Evolutionary conservation across 2,113 vertebrate genomes (phyloP), one percentile per base, ranked within the genome.

Genomic region (Mustela nigripes): DNA sequence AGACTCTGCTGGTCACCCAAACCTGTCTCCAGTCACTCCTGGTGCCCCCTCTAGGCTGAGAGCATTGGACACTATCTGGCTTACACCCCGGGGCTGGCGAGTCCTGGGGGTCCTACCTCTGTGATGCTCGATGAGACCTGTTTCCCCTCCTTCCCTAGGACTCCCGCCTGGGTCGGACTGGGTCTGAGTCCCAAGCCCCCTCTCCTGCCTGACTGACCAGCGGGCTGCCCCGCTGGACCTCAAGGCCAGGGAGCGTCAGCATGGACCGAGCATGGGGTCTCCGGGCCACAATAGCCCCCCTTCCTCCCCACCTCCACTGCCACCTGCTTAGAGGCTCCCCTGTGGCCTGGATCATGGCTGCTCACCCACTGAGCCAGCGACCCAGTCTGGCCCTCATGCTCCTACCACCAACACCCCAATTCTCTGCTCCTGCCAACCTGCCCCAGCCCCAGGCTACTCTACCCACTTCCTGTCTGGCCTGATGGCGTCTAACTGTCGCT

Each of bases 261-360:
- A 3, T 0, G 18, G 56, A 56, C 67, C 33, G 21, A 73, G 28
- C 0, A 0, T 11, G n/a, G 56, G 14, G 53, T 24, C 28, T 24
- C 67, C 7, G 33, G 73, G 67, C 16, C 0, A 0, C 60, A 14
- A 1, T 0, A 36, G 56, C 56, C 21, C 7, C 56, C 63, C 10
- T 9, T 42, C 48, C 7, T 21, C 60, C 28, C 67, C 28, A 16
- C 33, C 7, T 2, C 69, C 62, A 12, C 24, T 8, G 28, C 48
- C 31, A 26, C 26, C 3, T 8, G 19, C 85, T 24, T 6, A 24
- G 73, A 82, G 22, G 39, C 7, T 24, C 19, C 7, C 3, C 4
- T 58, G 67, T 6, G 4, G 65, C 24, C n/a, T 36, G 28, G n/a
- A 36, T 71, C 45, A 10, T 0, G 0, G 33, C 74, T 12, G 1